Evolutionary conservation across 2,113 vertebrate genomes (phyloP).

Genomic region (Murina feae): DNA sequence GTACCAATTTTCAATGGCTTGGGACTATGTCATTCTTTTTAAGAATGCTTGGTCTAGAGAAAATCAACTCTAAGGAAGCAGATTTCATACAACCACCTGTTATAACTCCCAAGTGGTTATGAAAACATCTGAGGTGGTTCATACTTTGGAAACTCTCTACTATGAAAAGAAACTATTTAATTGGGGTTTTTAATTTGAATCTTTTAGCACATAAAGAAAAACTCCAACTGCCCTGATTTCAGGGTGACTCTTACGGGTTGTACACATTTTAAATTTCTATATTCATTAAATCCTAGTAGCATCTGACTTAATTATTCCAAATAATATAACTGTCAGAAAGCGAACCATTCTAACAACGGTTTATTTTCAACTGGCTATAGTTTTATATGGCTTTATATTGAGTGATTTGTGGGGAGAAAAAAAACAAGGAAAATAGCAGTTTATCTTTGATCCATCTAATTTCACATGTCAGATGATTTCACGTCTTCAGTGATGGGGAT

Average conservation of each 20-base stretch:
- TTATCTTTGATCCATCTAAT: not conserved
- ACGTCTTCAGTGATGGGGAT: not conserved
- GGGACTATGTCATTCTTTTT: not conserved
- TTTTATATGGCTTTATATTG: not conserved
- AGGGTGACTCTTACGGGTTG: not conserved
- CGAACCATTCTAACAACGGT: not conserved
- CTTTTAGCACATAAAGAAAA: not conserved
- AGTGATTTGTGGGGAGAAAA: not conserved
- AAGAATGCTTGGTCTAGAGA: not conserved
- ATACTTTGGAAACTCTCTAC: not conserved
- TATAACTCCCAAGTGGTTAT: not conserved
- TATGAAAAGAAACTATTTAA: not conserved
- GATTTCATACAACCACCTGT: conserved; percentile 13
- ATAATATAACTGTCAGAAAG: not conserved
- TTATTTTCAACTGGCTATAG: not conserved
- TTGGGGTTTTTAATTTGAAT: not conserved
- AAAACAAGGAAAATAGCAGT: not conserved
- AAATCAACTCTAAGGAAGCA: conserved; percentile 21
- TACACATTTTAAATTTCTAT: conserved; percentile 8
- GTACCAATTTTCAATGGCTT: not conserved
- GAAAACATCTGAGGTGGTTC: not conserved
- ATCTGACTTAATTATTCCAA: not conserved
- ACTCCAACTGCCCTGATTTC: not conserved
- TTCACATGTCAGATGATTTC: not conserved
- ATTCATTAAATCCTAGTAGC: not conserved